Conservation (phyloP, 2,888 invertebrate genomes). For the Thecophora atra region DNA sequence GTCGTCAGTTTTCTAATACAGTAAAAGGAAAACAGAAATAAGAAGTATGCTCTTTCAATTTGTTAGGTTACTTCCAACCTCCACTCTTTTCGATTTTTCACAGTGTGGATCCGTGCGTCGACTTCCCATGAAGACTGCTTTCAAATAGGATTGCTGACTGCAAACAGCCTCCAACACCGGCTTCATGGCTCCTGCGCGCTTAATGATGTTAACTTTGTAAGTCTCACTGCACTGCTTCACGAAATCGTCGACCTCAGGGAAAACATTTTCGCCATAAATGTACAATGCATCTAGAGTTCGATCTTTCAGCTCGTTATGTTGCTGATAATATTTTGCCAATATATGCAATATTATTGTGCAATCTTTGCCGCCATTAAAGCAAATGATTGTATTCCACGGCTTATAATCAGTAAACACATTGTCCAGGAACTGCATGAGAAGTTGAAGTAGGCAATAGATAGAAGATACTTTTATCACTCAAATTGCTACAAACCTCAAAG, state of each 20-base stretch:
- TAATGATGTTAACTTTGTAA: conserved; percentile 79
- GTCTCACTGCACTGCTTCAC: conserved; percentile 75
- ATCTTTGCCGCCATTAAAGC: conserved; percentile 99
- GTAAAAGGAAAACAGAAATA: not conserved
- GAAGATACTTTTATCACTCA: not conserved
- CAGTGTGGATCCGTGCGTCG: conserved; percentile 88
- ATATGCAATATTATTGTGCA: conserved; percentile 91
- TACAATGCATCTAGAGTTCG: conserved; percentile 77
- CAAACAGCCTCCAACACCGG: conserved; percentile 74
- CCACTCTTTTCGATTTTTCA: conserved; percentile 73
- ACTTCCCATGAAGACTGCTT: conserved; percentile 92
- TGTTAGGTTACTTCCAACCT: conserved; percentile 72
- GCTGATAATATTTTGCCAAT: conserved; percentile 57
- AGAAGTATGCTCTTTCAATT: not conserved
- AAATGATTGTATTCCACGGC: conserved; percentile 82
- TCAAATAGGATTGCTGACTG: conserved; percentile 70
- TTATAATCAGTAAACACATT: conserved; percentile 73
- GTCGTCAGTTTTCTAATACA: conserved; percentile 82
- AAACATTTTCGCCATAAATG: conserved; percentile 81
- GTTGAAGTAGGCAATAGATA: not conserved
- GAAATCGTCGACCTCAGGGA: conserved; percentile 87
- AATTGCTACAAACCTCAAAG: conserved; percentile 10
- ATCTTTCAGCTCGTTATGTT: conserved; percentile 59
- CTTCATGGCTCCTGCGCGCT: conserved; percentile 77
- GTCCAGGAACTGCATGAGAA: conserved; percentile 69